These are phyloP conservation scores for Nibea coibor DNA, from an alignment of 2,113 vertebrate genomes.

Conservation along the genomic window DNA sequence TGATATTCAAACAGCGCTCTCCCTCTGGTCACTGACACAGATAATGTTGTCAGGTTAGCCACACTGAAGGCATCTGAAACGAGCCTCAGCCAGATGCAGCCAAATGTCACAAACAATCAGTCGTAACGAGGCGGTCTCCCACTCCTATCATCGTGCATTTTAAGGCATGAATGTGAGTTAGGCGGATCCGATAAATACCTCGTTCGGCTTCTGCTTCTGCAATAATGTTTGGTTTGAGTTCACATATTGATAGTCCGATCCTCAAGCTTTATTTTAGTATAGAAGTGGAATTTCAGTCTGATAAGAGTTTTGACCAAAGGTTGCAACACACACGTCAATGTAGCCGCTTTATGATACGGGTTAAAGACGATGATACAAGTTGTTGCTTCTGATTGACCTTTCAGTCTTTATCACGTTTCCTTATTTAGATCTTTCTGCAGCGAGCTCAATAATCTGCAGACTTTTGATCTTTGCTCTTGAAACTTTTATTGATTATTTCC, in stretches of 20 bases:
- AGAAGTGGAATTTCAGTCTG: not conserved
- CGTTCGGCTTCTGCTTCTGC: not conserved
- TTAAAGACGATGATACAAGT: too few species aligned
- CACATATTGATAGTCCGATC: not conserved
- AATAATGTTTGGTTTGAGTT: not conserved
- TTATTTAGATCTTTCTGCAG: slow-evolving; percentile 15
- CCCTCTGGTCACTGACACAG: not conserved
- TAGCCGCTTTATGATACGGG: not conserved
- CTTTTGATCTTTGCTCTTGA: slow-evolving; percentile 15
- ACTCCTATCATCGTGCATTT: not conserved
- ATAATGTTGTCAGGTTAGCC: slow-evolving; percentile 3
- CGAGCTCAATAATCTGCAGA: slow-evolving; percentile 4
- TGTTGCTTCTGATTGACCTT: not conserved
- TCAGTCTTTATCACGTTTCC: not conserved
- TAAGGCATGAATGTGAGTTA: not conserved
- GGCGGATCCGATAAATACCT: not conserved
- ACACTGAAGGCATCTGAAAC: not conserved
- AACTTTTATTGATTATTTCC: slow-evolving; percentile 13
- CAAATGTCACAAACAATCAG: slow-evolving; percentile 11
- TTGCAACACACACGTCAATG: not conserved
- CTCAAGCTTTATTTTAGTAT: not conserved
- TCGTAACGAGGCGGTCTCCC: not conserved
- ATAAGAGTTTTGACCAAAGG: not conserved
- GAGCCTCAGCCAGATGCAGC: not conserved
- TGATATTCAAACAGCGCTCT: not conserved